phyloP scores from a whole-genome alignment of 1,140 invertebrate species.

The Papilio helenus region DNA sequence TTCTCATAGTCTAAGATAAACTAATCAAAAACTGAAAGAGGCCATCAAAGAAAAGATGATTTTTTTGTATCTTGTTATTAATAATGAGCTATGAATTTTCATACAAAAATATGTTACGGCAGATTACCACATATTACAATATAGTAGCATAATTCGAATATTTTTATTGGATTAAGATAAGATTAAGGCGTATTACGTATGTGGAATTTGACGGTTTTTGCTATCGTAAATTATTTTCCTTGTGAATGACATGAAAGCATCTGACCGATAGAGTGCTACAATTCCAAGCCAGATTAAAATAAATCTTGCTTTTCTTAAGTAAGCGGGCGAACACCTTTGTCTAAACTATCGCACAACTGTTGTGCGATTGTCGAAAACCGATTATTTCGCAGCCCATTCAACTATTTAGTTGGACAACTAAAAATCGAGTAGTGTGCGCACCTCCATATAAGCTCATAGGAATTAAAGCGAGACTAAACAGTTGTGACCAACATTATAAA shows the following conservation, averaged over 20 bases:
- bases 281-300: background rate
- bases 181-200: background rate
- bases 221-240: background rate
- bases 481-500: no score
- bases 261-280: background rate
- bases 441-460: no score
- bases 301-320: background rate
- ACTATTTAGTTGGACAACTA: no score
- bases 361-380: no score
- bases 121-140: background rate
- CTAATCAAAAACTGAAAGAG: no score
- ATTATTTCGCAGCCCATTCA: no score
- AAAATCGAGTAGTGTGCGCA: no score
- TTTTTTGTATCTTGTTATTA: background rate
- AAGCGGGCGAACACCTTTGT: no score
- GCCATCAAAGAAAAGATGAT: no score
- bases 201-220: background rate
- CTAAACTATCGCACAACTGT: no score
- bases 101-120: background rate
- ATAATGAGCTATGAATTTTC: background rate
- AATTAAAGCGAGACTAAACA: no score
- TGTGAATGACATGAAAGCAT: background rate
- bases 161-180: background rate
- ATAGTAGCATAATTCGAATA: conserved; percentile 3
- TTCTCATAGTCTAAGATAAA: no score